These are phyloP conservation scores for Cryptotis parvus DNA, from an alignment of 2,113 vertebrate species.

Conservation along the genomic window DNA sequence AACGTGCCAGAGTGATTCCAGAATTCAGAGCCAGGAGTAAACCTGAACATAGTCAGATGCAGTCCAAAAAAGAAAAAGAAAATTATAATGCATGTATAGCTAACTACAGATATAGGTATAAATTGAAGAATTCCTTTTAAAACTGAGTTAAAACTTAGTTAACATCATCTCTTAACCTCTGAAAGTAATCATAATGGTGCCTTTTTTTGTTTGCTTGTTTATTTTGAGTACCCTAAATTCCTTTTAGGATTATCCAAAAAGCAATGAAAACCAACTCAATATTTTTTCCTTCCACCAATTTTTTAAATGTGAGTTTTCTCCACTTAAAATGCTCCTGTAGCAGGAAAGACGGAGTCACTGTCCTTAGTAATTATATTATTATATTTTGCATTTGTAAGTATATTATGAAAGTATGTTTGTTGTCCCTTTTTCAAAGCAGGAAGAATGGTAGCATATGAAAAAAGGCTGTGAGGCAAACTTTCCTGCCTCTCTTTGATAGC, in stretches of 20 bases:
- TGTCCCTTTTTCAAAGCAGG: background rate
- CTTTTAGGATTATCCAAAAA: slow-evolving; percentile 4
- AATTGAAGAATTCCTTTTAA: slow-evolving; percentile 59
- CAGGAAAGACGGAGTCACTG: background rate
- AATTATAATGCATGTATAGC: too few species aligned
- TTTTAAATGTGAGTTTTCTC: background rate
- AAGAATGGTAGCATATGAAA: background rate
- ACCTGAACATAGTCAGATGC: slow-evolving; percentile 54
- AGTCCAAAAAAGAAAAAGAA: slow-evolving; percentile 5
- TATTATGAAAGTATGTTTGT: background rate
- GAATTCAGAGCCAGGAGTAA: too few species aligned
- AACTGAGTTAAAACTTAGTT: slow-evolving; percentile 54
- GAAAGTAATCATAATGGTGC: background rate
- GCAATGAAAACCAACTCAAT: background rate
- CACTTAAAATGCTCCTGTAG: background rate
- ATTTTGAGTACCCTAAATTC: slow-evolving; percentile 25
- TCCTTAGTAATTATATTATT: too few species aligned
- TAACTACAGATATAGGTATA: too few species aligned
- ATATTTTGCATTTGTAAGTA: slow-evolving; percentile 23
- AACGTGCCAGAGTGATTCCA: too few species aligned
- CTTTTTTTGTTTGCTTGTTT: slow-evolving; percentile 42
- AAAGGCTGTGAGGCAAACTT: background rate
- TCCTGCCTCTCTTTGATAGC: background rate
- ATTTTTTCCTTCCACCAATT: slow-evolving; percentile 21
- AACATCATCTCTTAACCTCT: slow-evolving; percentile 53